A percentile compares a stretch with the other conserved stretches of the same genome.
phyloP scores from a whole-genome alignment of 2,113 vertebrate genomes.

The Atractosteus spatula region DNA sequence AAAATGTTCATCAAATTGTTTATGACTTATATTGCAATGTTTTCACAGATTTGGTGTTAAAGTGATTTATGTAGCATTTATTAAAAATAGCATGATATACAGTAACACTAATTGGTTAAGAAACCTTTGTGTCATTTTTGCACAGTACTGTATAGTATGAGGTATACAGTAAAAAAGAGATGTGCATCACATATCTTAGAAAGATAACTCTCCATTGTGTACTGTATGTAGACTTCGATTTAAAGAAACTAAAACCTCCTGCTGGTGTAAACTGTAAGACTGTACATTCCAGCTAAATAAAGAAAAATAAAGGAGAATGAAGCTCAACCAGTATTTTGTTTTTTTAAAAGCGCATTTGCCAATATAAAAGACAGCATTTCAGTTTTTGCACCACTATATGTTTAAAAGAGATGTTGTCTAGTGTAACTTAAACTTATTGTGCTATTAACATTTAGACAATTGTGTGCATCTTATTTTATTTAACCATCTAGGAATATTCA shows the following conservation, averaged over 20 bases:
- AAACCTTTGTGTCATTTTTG: neutral
- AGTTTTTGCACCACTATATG: slow-evolving; percentile 64
- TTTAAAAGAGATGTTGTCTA: slow-evolving; percentile 69
- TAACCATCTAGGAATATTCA: slow-evolving; percentile 60
- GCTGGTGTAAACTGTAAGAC: slow-evolving; percentile 22
- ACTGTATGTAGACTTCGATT: slow-evolving; percentile 8
- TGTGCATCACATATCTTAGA: slow-evolving; percentile 4
- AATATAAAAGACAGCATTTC: slow-evolving; percentile 27
- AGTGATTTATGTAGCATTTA: too few species aligned
- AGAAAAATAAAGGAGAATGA: slow-evolving; percentile 9
- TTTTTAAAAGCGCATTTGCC: neutral
- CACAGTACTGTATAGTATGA: slow-evolving; percentile 1
- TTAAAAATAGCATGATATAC: too few species aligned
- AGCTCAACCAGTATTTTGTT: too few species aligned
- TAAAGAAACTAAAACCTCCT: slow-evolving; percentile 18
- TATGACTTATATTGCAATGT: neutral
- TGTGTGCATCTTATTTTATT: slow-evolving; percentile 62
- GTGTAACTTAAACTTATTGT: slow-evolving; percentile 78
- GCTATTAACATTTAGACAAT: slow-evolving; percentile 78
- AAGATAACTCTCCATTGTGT: slow-evolving; percentile 14
- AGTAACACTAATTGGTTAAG: too few species aligned
- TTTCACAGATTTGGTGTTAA: too few species aligned
- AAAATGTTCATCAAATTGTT: neutral
- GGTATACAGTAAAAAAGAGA: slow-evolving; percentile 11
- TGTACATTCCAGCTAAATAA: slow-evolving; percentile 16